These are phyloP conservation scores for Heliothis peltigera DNA, from an alignment of 2,888 invertebrate genomes.

Conservation along the genomic window DNA sequence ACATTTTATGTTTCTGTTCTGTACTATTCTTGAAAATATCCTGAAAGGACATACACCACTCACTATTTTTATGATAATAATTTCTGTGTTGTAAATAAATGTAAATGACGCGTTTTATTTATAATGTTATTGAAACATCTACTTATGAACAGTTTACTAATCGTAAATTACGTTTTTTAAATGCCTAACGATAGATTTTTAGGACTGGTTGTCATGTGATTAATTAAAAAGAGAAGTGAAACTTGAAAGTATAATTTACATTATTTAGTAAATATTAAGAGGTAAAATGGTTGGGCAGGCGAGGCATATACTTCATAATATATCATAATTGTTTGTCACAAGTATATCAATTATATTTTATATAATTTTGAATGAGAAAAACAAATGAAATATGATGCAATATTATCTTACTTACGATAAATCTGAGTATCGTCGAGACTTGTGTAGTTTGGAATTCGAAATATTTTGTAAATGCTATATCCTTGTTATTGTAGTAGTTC, in stretches of 20 bases:
- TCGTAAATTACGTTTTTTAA: background rate
- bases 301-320: background rate
- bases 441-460: slow-evolving; percentile 7
- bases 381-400: slow-evolving; percentile 76
- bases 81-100: slow-evolving; percentile 16
- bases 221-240: too few relatives aligned
- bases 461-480: slow-evolving; percentile 12
- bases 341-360: background rate
- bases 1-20: slow-evolving; percentile 73
- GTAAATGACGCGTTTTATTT: slow-evolving; percentile 1
- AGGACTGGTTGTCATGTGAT: too few relatives aligned
- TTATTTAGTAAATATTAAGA: background rate
- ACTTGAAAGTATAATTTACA: too few relatives aligned
- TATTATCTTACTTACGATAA: slow-evolving; percentile 60
- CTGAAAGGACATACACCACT: slow-evolving; percentile 82
- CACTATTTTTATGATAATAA: slow-evolving; percentile 70
- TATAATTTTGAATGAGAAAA: slow-evolving; percentile 48
- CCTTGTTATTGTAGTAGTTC: slow-evolving; percentile 17
- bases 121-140: background rate
- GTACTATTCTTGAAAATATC: slow-evolving; percentile 64
- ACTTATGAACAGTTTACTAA: too few relatives aligned
- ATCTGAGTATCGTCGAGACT: slow-evolving; percentile 10
- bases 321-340: background rate
- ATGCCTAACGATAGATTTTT: background rate
- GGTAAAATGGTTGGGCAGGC: background rate